Evolutionary conservation across 35 echinoderm and acorn worm genomes (phyloP).

Genomic region (Eucidaris tribuloides): DNA sequence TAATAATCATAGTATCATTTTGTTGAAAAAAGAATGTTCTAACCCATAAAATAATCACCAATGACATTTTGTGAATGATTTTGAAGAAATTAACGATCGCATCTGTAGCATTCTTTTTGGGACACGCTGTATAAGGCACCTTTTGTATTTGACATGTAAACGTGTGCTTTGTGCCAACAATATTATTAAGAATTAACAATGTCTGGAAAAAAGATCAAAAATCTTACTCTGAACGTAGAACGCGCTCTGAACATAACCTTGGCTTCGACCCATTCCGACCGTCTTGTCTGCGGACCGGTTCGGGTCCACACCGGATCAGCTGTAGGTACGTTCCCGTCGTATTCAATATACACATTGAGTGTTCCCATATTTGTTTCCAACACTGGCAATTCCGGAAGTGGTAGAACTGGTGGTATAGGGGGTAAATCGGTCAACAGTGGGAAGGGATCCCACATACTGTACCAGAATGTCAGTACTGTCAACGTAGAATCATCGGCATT

Average conservation of each 20-base stretch:
- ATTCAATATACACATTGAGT: conserved; percentile 24
- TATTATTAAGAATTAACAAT: too few relatives aligned
- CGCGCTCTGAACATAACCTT: background rate
- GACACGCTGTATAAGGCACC: too few relatives aligned
- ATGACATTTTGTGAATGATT: too few relatives aligned
- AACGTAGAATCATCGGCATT: background rate
- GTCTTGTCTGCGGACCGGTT: conserved; percentile 8
- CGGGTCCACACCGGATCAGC: conserved; percentile 1
- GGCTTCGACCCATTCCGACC: conserved; percentile 13
- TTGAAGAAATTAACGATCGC: too few relatives aligned
- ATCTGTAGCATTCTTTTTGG: too few relatives aligned
- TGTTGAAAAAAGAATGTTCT: too few relatives aligned
- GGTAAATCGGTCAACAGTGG: background rate
- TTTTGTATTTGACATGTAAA: too few relatives aligned
- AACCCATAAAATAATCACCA: too few relatives aligned
- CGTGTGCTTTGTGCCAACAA: too few relatives aligned
- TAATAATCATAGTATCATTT: too few relatives aligned
- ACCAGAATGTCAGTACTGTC: conserved; percentile 30
- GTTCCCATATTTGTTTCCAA: conserved; percentile 30
- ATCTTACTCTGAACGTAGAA: conserved; percentile 9
- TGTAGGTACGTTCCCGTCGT: background rate
- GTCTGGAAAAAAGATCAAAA: too few relatives aligned
- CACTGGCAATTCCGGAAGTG: too few relatives aligned
- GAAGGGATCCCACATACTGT: conserved; percentile 39
- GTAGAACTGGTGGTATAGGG: background rate